phyloP scores from a whole-genome alignment of 2,888 invertebrate genomes.

The Cyrtodaria siliqua region DNA sequence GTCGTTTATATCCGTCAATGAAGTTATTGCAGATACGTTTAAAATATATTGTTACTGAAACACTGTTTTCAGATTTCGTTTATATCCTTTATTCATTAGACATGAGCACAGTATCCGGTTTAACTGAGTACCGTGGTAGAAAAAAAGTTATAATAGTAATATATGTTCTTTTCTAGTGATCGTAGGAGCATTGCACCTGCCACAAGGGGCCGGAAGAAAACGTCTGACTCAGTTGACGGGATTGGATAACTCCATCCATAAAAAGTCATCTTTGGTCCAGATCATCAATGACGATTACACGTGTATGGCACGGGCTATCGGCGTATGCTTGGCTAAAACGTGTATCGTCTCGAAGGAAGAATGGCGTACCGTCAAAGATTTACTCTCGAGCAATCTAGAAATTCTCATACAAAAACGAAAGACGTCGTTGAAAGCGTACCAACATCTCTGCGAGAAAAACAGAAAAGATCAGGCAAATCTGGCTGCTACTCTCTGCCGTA shows the following conservation, averaged over 20 bases:
- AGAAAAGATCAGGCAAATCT: too few species aligned
- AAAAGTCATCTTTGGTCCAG: slow-evolving; percentile 3
- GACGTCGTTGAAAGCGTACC: too few species aligned
- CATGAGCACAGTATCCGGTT: too few species aligned
- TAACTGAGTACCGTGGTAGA: too few species aligned
- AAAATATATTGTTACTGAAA: too few species aligned
- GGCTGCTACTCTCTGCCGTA: too few species aligned
- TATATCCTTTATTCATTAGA: too few species aligned
- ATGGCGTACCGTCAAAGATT: not conserved
- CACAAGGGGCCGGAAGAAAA: slow-evolving; percentile 6
- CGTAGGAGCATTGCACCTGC: slow-evolving; percentile 14
- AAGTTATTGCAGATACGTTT: too few species aligned
- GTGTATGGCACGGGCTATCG: slow-evolving; percentile 14
- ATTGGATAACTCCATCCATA: slow-evolving; percentile 3
- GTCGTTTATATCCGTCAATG: too few species aligned
- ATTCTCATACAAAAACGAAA: not conserved
- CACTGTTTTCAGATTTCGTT: too few species aligned
- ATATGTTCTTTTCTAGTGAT: slow-evolving; percentile 14
- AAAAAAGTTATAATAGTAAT: too few species aligned
- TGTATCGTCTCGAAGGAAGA: slow-evolving; percentile 8
- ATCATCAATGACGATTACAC: slow-evolving; percentile 5
- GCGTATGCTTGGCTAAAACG: slow-evolving; percentile 7
- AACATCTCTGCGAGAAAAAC: too few species aligned
- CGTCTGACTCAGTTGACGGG: not conserved
- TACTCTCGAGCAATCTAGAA: not conserved